phyloP scores from a whole-genome alignment of 2,888 invertebrate species.

The Pilophorus perplexus region DNA sequence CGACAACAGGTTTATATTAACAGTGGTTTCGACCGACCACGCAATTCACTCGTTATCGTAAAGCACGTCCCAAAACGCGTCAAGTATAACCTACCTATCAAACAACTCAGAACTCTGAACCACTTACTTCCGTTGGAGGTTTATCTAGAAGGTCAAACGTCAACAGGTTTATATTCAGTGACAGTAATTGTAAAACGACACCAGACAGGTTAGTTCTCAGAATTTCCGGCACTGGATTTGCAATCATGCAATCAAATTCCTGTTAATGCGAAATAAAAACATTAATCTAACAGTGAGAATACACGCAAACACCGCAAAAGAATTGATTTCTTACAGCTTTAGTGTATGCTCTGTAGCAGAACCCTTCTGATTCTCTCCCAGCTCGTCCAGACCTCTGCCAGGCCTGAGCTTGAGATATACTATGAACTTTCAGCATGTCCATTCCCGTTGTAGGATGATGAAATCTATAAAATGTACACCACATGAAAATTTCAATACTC shows the following conservation, averaged over 20 bases:
- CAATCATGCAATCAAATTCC: slow-evolving; percentile 70
- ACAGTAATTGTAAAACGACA: slow-evolving; percentile 77
- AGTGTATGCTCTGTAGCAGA: slow-evolving; percentile 85
- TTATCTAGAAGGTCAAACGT: slow-evolving; percentile 89
- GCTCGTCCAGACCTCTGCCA: slow-evolving; percentile 92
- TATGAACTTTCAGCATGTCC: slow-evolving; percentile 75
- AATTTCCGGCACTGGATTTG: slow-evolving; percentile 83
- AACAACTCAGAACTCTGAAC: no score
- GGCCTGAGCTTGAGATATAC: slow-evolving; percentile 87
- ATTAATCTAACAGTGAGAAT: background rate
- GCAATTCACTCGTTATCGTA: no score
- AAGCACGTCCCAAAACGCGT: no score
- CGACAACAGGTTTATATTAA: slow-evolving; percentile 74
- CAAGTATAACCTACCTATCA: no score
- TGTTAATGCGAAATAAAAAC: slow-evolving; percentile 40
- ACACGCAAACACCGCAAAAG: background rate
- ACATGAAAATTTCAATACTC: background rate
- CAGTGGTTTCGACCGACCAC: no score
- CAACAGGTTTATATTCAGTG: slow-evolving; percentile 75
- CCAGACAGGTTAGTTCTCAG: slow-evolving; percentile 68
- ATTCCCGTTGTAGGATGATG: slow-evolving; percentile 79
- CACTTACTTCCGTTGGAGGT: slow-evolving; percentile 69
- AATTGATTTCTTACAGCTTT: slow-evolving; percentile 52
- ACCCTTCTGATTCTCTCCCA: slow-evolving; percentile 80
- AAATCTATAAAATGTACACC: slow-evolving; percentile 58